Conservation (phyloP, 2,113 vertebrate species). For the Poeciliopsis turrubarensis region DNA sequence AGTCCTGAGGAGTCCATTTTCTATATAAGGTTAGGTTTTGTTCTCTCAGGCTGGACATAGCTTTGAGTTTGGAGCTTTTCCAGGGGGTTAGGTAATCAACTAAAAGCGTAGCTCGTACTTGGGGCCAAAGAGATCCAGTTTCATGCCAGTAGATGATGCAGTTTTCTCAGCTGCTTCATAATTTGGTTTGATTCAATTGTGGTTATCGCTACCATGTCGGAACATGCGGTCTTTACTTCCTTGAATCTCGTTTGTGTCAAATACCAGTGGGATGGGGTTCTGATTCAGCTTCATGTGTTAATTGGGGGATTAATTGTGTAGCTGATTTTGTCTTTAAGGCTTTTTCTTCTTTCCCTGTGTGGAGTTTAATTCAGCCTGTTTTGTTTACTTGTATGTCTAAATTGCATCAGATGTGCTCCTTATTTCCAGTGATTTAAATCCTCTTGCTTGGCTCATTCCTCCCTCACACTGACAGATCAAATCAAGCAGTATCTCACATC, state of each 20-base stretch:
- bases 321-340: conserved; percentile 9
- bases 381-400: conserved; percentile 10
- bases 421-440: conserved; percentile 24
- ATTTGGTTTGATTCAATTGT: conserved; percentile 49
- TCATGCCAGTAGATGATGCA: conserved; percentile 45
- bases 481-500: conserved; percentile 30
- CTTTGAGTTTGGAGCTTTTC: conserved; percentile 53
- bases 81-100: conserved; percentile 67
- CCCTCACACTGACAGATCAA: conserved; percentile 19
- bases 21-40: conserved; percentile 67
- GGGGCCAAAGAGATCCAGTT: conserved; percentile 44
- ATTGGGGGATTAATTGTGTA: conserved; percentile 29
- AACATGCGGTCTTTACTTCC: conserved; percentile 24
- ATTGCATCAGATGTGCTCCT: conserved; percentile 1
- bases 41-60: conserved; percentile 38
- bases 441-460: conserved; percentile 15
- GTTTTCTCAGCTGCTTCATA: conserved; percentile 29
- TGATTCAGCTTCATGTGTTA: conserved; percentile 37
- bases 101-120: conserved; percentile 44
- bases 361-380: conserved; percentile 18
- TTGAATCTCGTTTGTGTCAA: conserved; percentile 7
- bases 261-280: conserved; percentile 31
- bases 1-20: conserved; percentile 35
- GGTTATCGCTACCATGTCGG: conserved; percentile 32
- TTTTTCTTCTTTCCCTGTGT: conserved; percentile 20